These are phyloP conservation scores for Rana temporaria DNA, from an alignment of 2,113 vertebrate species.

Conservation along the genomic window DNA sequence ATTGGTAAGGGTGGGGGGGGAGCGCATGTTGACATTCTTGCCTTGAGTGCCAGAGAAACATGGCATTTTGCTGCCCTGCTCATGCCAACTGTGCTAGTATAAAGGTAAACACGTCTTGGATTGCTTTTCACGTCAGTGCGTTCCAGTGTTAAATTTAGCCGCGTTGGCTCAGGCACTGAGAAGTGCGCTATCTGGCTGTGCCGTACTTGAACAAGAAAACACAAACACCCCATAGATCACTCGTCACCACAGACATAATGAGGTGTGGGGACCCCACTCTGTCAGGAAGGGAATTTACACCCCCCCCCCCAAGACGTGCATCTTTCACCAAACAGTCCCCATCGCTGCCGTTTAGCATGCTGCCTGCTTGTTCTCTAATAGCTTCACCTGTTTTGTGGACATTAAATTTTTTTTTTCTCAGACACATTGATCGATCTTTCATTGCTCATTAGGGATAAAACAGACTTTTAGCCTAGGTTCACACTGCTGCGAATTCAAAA, in stretches of 20 bases:
- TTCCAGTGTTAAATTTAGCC: constrained; percentile 10
- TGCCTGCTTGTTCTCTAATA: no score
- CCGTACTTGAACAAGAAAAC: background rate
- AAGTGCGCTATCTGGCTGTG: background rate
- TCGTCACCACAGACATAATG: background rate
- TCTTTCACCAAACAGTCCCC: no score
- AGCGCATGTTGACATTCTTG: no score
- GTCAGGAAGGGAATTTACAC: background rate
- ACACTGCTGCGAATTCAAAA: no score
- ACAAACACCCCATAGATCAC: constrained; percentile 7
- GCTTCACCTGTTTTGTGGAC: no score
- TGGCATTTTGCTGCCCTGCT: background rate
- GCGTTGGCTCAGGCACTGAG: background rate
- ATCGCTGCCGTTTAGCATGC: no score
- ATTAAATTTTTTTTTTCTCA: no score
- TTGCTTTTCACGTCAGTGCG: background rate
- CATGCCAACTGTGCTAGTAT: background rate
- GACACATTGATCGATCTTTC: no score
- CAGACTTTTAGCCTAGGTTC: no score
- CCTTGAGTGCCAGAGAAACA: background rate
- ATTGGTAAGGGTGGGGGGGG: no score
- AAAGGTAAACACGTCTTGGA: background rate
- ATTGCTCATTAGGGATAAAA: no score
- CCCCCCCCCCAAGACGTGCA: background rate
- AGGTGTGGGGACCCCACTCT: background rate